phyloP scores from a whole-genome alignment of 2,797 vertebrate species.

The Smutsia gigantea region DNA sequence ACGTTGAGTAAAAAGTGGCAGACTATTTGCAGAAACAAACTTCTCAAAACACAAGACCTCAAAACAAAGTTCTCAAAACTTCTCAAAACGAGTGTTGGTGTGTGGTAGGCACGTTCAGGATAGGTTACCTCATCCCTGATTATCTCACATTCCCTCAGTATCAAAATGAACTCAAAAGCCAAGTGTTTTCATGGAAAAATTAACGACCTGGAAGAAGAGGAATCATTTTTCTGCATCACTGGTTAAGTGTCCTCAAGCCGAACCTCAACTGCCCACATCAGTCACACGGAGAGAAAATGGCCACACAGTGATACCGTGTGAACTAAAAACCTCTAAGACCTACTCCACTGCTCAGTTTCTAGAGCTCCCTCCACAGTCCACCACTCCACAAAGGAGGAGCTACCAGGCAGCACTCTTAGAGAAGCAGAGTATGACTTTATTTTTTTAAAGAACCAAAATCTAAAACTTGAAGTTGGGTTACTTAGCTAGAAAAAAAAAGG shows the following conservation, averaged over 20 bases:
- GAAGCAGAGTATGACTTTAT: not conserved
- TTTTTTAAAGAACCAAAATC: not conserved
- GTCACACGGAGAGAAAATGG: not conserved
- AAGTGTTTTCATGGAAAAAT: not conserved
- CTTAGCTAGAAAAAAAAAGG: not conserved
- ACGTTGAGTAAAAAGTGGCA: not conserved
- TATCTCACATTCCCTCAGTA: not conserved
- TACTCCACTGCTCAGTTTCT: not conserved
- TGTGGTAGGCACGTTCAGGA: not conserved
- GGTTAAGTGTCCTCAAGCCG: not conserved
- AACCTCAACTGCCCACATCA: not conserved
- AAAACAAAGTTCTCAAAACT: too few species aligned
- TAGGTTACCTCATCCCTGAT: not conserved
- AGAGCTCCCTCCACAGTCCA: not conserved
- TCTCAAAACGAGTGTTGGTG: too few species aligned
- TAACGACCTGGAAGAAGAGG: not conserved
- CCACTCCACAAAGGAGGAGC: not conserved
- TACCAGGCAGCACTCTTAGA: not conserved
- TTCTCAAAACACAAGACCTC: not conserved
- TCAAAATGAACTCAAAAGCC: not conserved
- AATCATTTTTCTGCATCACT: not conserved
- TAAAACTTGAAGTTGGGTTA: not conserved
- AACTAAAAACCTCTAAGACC: not conserved
- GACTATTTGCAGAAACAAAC: not conserved
- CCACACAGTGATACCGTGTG: fast-evolving